These are phyloP conservation scores for Fregata magnificens DNA, from an alignment of 2,113 vertebrate species.

Conservation along the genomic window DNA sequence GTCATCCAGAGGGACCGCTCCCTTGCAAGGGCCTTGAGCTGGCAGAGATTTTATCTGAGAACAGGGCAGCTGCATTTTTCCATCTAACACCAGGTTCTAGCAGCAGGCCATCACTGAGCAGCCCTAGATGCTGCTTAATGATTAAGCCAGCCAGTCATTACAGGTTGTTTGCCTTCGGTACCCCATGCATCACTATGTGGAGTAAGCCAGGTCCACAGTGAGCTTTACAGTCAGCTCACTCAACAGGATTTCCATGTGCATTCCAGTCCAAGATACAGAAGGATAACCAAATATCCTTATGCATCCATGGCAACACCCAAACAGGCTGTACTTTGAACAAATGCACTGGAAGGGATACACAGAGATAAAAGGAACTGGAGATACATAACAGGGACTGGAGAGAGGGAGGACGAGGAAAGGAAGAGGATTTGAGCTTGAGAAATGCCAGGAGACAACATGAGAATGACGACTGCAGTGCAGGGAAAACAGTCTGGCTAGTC, in stretches of 20 bases:
- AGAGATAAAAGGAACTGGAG: neutral
- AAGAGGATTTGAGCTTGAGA: neutral
- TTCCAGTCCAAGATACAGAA: neutral
- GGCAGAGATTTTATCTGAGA: neutral
- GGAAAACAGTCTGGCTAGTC: neutral
- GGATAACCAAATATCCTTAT: neutral
- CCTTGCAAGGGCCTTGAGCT: neutral
- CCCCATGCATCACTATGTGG: neutral
- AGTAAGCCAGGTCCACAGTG: neutral
- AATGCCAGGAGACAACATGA: neutral
- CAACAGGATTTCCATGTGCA: neutral
- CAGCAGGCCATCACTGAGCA: neutral
- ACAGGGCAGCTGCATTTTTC: neutral
- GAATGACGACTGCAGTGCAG: neutral
- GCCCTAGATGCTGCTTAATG: neutral
- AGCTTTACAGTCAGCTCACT: neutral
- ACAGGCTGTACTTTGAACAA: neutral
- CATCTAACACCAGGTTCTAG: neutral
- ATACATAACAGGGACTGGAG: neutral
- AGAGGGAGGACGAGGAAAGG: neutral
- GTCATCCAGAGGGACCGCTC: neutral
- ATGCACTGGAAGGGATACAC: neutral
- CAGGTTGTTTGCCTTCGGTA: neutral
- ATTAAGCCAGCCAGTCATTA: slow-evolving; percentile 1
- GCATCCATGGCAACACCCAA: slow-evolving; percentile 13